Evolutionary conservation across 2,797 vertebrate genomes (phyloP).

Genomic region (Tangara arthus): DNA sequence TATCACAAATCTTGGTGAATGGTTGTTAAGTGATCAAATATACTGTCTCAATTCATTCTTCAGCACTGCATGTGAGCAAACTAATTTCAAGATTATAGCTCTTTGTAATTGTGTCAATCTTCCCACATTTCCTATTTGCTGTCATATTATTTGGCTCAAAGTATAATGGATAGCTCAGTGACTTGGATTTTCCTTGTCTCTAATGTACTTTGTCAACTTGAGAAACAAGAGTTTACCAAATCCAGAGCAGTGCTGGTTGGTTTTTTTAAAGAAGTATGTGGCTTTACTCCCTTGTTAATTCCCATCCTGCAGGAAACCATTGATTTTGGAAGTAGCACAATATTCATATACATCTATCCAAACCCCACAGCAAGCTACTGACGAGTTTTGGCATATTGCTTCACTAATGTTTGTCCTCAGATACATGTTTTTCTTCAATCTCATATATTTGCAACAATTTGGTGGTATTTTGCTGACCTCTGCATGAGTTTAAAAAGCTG

Average conservation of each 20-base stretch:
- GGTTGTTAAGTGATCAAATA: neutral
- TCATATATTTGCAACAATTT: neutral
- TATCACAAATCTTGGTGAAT: neutral
- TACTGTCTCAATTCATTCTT: neutral
- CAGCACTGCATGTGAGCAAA: neutral
- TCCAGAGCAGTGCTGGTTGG: neutral
- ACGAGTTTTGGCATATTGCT: neutral
- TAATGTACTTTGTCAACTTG: neutral
- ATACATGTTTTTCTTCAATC: neutral
- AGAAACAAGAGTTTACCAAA: neutral
- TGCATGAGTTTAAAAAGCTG: neutral
- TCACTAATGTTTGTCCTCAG: neutral
- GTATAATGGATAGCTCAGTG: neutral
- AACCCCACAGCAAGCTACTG: neutral
- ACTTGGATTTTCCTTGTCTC: neutral
- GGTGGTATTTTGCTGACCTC: neutral
- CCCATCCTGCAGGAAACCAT: neutral
- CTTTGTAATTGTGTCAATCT: neutral
- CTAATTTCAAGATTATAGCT: neutral
- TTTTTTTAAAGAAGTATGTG: neutral
- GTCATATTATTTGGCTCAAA: neutral
- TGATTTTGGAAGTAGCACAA: neutral
- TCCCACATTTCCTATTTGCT: neutral
- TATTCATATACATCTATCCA: neutral
- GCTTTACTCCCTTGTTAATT: neutral